Evolutionary conservation across 2,888 invertebrate species (phyloP).

Genomic region (Romanomermis culicivorax): DNA sequence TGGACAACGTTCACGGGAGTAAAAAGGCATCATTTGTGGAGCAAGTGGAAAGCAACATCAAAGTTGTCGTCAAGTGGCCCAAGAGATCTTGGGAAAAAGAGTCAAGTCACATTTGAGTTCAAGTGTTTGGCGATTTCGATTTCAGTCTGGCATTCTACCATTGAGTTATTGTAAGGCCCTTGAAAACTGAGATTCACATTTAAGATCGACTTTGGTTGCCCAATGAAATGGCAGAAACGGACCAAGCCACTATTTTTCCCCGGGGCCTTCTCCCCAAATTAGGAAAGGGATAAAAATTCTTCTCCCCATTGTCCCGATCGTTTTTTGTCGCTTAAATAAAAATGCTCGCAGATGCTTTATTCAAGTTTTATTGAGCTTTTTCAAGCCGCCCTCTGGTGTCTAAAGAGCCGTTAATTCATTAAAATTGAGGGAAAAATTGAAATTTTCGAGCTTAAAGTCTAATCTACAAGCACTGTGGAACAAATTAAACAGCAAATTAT

Average conservation of each 20-base stretch:
- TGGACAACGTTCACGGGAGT: neutral
- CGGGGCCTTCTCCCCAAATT: too few species aligned
- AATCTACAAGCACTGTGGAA: too few species aligned
- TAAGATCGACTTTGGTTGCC: neutral
- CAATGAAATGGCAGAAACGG: neutral
- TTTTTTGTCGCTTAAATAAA: too few species aligned
- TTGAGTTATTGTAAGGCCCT: neutral
- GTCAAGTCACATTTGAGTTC: neutral
- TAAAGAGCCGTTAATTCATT: too few species aligned
- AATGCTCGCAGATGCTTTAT: too few species aligned
- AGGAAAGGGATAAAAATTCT: too few species aligned
- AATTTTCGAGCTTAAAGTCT: too few species aligned
- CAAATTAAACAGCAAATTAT: too few species aligned
- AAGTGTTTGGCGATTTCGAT: neutral
- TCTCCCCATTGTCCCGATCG: too few species aligned
- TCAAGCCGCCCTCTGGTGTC: too few species aligned
- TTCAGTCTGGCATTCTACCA: neutral
- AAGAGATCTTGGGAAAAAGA: neutral
- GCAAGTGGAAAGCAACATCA: neutral
- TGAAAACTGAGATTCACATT: neutral
- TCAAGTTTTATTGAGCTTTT: too few species aligned
- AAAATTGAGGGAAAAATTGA: too few species aligned
- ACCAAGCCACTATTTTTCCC: neutral
- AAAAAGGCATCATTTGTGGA: neutral
- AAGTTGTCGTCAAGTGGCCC: neutral